phyloP scores from a whole-genome alignment of 35 echinoderm and acorn worm species.

The Lytechinus pictus region DNA sequence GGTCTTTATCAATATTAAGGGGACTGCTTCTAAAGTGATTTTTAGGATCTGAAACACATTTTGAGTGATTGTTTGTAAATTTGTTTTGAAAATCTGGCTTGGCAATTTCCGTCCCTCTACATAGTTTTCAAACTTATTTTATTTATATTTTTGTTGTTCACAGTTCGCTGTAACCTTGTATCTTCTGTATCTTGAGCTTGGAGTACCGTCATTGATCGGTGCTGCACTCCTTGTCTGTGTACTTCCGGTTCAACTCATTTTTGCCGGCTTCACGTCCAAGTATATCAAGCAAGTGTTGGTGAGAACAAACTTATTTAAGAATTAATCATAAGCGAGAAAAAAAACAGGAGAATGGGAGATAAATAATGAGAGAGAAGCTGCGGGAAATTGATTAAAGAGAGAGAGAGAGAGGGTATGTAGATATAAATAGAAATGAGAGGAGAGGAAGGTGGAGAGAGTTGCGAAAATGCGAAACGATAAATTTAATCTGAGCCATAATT shows the following conservation, averaged over 20 bases:
- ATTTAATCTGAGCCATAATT: too few relatives aligned
- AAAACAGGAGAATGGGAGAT: neutral
- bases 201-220: conserved; percentile 77
- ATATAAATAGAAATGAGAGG: too few relatives aligned
- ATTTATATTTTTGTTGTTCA: neutral
- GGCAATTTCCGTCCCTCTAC: too few relatives aligned
- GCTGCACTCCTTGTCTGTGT: conserved; percentile 71
- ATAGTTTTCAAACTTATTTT: neutral
- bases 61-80: too few relatives aligned
- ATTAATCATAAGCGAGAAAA: neutral
- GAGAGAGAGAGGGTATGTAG: too few relatives aligned
- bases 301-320: neutral
- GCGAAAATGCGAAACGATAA: too few relatives aligned
- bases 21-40: too few relatives aligned
- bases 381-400: neutral
- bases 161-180: conserved; percentile 65
- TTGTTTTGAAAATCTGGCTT: too few relatives aligned
- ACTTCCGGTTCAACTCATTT: conserved; percentile 69
- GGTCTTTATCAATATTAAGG: too few relatives aligned
- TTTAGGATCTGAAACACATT: too few relatives aligned
- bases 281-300: conserved; percentile 84
- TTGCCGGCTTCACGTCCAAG: conserved; percentile 65
- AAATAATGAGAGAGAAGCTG: neutral
- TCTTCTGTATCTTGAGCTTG: conserved; percentile 82
- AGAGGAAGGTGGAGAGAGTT: too few relatives aligned